Conservation (phyloP, 1,140 invertebrate species). For the Zaprionus ghesquierei region DNA sequence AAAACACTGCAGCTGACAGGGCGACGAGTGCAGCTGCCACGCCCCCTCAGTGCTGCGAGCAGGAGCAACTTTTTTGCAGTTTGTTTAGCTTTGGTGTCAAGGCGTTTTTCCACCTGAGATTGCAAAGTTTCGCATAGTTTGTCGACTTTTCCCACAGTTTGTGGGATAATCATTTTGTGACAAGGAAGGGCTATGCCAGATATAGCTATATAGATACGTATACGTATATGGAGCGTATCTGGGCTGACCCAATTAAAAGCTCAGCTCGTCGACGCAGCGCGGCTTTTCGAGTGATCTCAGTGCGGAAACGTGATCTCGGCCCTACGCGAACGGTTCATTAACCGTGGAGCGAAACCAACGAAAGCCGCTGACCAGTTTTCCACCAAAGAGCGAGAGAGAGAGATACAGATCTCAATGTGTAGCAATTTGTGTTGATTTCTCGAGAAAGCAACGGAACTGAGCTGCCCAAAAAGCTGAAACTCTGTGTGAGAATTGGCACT, state of each 20-base stretch:
- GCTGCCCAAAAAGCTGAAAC: neutral
- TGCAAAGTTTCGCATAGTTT: conserved; percentile 41
- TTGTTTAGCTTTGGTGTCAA: conserved; percentile 73
- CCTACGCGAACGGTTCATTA: conserved; percentile 39
- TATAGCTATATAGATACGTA: conserved; percentile 13
- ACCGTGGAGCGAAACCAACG: conserved; percentile 1
- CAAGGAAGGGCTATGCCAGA: neutral
- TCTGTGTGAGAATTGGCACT: conserved; percentile 46
- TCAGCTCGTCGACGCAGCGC: neutral
- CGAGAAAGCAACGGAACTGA: conserved; percentile 43
- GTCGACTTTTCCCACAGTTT: neutral
- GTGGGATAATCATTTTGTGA: neutral
- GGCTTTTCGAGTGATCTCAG: conserved; percentile 20
- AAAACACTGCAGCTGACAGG: conserved; percentile 63
- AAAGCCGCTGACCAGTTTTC: conserved; percentile 30
- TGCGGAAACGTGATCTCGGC: conserved; percentile 40
- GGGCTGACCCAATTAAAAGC: conserved; percentile 34
- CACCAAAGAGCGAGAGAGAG: neutral
- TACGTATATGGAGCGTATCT: neutral
- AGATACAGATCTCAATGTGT: conserved; percentile 30
- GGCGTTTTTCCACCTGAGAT: conserved; percentile 67
- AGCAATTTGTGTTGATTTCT: conserved; percentile 44
- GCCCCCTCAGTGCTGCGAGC: neutral
- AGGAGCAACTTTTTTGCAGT: conserved; percentile 58
- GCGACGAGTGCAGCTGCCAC: conserved; percentile 49